Evolutionary conservation across 92 coral and sea anemone genomes (phyloP).

Genomic region (Palythoa caribaeorum): DNA sequence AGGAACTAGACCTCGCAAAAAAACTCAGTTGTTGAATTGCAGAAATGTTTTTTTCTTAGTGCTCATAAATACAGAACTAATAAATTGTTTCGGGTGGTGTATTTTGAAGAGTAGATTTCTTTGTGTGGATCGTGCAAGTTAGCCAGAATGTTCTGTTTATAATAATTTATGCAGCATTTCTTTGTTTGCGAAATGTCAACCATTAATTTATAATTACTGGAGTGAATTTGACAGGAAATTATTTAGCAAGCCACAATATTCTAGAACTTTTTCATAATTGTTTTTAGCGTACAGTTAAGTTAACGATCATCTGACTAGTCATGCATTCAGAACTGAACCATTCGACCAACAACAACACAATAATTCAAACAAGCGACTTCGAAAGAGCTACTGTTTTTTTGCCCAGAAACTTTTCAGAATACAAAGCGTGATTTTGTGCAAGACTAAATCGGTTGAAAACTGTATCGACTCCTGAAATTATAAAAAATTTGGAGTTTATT

Average conservation of each 20-base stretch:
- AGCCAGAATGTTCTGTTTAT: conserved; percentile 26
- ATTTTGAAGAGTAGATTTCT: background rate
- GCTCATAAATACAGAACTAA: background rate
- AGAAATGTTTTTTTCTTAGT: background rate
- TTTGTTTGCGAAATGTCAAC: conserved; percentile 34
- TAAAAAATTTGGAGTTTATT: too few species aligned
- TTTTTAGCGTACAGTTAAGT: background rate
- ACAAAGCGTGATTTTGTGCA: too few species aligned
- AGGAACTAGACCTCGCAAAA: background rate
- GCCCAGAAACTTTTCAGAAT: too few species aligned
- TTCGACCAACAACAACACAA: background rate
- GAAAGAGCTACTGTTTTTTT: too few species aligned
- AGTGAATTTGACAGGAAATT: conserved; percentile 38
- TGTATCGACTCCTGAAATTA: too few species aligned
- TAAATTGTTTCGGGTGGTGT: background rate
- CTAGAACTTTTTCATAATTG: conserved; percentile 40
- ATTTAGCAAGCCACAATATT: conserved; percentile 7
- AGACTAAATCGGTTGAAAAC: too few species aligned
- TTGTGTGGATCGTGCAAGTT: background rate
- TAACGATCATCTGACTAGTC: background rate
- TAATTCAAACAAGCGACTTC: background rate
- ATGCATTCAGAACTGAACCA: background rate
- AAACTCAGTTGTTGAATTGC: background rate
- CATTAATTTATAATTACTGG: conserved; percentile 41
- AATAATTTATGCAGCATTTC: conserved; percentile 7